phyloP scores from a whole-genome alignment of 2,797 vertebrate species.

The Clarias laeviceps region DNA sequence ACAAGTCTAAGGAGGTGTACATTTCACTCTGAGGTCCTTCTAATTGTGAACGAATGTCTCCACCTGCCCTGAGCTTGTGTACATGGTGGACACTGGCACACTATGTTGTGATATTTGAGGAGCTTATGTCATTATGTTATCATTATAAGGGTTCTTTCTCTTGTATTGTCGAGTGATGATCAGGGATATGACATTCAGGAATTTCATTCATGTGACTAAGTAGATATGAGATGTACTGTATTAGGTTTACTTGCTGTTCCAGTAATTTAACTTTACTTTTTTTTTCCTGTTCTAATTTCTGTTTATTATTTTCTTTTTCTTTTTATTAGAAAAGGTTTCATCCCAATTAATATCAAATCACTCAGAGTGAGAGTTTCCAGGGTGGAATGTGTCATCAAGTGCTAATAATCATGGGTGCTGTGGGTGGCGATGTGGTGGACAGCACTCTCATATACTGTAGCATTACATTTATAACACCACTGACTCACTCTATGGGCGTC shows the following conservation, averaged over 20 bases:
- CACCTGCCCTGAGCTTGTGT: not conserved
- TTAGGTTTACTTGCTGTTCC: not conserved
- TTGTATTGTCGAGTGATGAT: not conserved
- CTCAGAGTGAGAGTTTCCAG: not conserved
- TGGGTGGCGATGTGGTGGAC: not conserved
- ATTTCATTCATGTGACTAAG: not conserved
- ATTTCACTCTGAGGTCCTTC: slow-evolving; percentile 19
- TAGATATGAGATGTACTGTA: not conserved
- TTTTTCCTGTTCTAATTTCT: not conserved
- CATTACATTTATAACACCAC: not conserved
- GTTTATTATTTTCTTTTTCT: not conserved
- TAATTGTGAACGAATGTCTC: not conserved
- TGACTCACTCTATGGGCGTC: not conserved
- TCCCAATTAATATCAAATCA: not conserved
- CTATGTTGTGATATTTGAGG: not conserved
- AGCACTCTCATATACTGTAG: not conserved
- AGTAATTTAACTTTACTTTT: not conserved
- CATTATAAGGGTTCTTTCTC: not conserved
- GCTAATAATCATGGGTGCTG: not conserved
- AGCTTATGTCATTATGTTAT: not conserved
- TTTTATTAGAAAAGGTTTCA: too few species aligned
- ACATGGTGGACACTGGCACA: not conserved
- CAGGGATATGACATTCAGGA: not conserved
- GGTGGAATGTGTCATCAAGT: not conserved
- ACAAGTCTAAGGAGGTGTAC: not conserved